phyloP scores from a whole-genome alignment of 2,888 invertebrate genomes.

The Metopia argyrocephala region DNA sequence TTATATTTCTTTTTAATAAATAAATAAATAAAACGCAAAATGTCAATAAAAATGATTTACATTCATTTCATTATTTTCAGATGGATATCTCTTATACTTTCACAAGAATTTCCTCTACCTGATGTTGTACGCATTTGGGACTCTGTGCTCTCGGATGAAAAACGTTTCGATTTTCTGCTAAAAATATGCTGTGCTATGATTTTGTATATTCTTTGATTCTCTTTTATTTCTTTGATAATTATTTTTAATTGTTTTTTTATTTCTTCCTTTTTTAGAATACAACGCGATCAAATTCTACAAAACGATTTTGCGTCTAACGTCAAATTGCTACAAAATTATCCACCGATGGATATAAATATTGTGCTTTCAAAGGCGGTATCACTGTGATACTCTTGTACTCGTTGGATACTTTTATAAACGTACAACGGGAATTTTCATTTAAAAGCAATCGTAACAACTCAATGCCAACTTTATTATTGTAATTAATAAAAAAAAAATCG shows the following conservation, averaged over 20 bases:
- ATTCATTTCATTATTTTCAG: constrained; percentile 79
- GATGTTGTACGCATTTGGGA: constrained; percentile 99
- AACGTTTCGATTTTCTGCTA: constrained; percentile 93
- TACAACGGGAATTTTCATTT: neutral
- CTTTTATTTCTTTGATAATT: too few relatives aligned
- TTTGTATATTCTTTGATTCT: constrained; percentile 86
- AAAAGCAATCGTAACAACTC: constrained; percentile 38
- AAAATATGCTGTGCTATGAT: constrained; percentile 98
- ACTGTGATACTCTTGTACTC: constrained; percentile 65
- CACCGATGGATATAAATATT: constrained; percentile 91
- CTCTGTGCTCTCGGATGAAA: constrained; percentile 93
- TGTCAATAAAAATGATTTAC: too few relatives aligned
- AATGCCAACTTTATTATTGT: constrained; percentile 29
- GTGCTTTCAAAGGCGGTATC: constrained; percentile 88
- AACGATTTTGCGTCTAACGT: constrained; percentile 97
- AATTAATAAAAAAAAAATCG: neutral
- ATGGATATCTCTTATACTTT: constrained; percentile 96
- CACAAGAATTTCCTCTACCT: constrained; percentile 98
- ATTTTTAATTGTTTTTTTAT: too few relatives aligned
- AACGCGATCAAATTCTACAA: constrained; percentile 88
- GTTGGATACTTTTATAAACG: neutral
- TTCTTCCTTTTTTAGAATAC: constrained; percentile 81
- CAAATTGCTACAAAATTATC: constrained; percentile 95
- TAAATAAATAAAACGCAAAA: too few relatives aligned
- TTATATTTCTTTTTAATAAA: too few relatives aligned